A percentile compares a stretch with the other conserved stretches of the same genome.
Conservation (phyloP, 2,113 vertebrate genomes). For the Dendrocopos noguchii region DNA sequence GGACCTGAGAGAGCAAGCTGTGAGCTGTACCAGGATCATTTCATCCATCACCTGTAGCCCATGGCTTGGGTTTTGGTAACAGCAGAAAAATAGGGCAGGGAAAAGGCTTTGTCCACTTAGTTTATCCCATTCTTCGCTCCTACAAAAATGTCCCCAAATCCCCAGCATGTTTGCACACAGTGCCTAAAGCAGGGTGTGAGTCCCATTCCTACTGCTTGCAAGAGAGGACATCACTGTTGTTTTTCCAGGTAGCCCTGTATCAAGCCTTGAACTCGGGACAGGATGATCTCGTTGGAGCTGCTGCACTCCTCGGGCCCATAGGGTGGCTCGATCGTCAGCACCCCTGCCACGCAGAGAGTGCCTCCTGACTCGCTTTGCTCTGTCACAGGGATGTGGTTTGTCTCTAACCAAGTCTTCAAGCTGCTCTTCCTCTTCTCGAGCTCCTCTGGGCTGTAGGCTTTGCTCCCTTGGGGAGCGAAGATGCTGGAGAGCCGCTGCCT, state of each 20-base stretch:
- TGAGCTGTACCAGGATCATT: neutral
- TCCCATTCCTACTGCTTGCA: accelerated
- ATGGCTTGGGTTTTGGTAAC: neutral
- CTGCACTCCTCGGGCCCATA: slow-evolving; percentile 88
- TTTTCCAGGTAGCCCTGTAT: slow-evolving; percentile 74
- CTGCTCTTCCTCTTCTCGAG: slow-evolving; percentile 67
- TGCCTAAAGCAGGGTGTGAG: accelerated
- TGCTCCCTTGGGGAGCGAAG: slow-evolving; percentile 51
- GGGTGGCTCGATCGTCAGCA: slow-evolving; percentile 84
- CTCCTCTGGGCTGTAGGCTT: slow-evolving; percentile 73
- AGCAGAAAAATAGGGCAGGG: neutral
- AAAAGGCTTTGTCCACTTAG: neutral
- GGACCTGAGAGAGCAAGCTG: neutral
- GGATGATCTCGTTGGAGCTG: slow-evolving; percentile 91
- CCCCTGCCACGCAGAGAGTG: slow-evolving; percentile 82
- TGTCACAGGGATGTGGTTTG: slow-evolving; percentile 86
- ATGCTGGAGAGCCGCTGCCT: slow-evolving; percentile 70
- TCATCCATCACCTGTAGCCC: neutral
- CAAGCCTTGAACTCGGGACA: slow-evolving; percentile 87
- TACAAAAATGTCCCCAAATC: neutral
- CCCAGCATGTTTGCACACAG: neutral
- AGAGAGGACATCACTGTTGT: neutral
- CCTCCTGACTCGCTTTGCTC: slow-evolving; percentile 77
- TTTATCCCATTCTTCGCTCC: neutral
- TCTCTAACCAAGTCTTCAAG: slow-evolving; percentile 85